Base-by-base conservation (phyloP, 2,113 vertebrate genomes). In the Danionella cerebrum region DNA sequence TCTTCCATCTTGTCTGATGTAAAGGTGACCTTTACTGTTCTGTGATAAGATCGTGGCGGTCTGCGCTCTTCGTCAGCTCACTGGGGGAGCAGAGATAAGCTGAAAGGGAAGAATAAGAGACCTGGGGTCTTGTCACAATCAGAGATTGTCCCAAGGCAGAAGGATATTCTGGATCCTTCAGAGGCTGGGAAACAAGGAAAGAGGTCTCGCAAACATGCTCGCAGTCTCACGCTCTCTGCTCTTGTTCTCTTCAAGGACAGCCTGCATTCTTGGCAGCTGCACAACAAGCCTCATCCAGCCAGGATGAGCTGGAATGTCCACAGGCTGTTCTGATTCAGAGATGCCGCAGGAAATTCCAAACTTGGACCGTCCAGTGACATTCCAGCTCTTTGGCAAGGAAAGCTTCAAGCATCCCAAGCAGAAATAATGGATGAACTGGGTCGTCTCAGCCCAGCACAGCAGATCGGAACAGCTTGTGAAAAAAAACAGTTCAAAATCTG, bases 161-260 rank as follows among this genome's bases (percentile, higher is more conserved):
- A 45, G 27, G 51, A 51, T 13, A 53, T 42, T 21, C 39, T 19
- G 22, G 45, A 65, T 65, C 65, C 44, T 44, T 65, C 50, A 52
- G 57, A 48, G 50, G 5, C n/a, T 3, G 18, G 18, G 55, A 48
- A 42, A 54, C 8, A 19, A 14, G 47, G 22, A 4, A 4, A 21
- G 10, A 39, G 51, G 55, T 71, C 66, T 42, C 19, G 74, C 54
- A 69, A 69, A 82, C 72, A 69, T 84, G 81, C 79, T 69, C 53
- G 55, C 76, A 55, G 59, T 72, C 80, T 66, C 73, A 75, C 54
- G 62, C 68, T 44, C 60, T 2, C 38, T 11, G 27, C 18, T 42
- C 25, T 29, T 59, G n/a, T 64, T 39, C 29, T 62, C 16, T 45
- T 31, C 7, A 11, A 14, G 52, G 33, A 45, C 16, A 67, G 42